These are phyloP conservation scores for Etheostoma cragini DNA, from an alignment of 2,113 vertebrate species.

Conservation along the genomic window DNA sequence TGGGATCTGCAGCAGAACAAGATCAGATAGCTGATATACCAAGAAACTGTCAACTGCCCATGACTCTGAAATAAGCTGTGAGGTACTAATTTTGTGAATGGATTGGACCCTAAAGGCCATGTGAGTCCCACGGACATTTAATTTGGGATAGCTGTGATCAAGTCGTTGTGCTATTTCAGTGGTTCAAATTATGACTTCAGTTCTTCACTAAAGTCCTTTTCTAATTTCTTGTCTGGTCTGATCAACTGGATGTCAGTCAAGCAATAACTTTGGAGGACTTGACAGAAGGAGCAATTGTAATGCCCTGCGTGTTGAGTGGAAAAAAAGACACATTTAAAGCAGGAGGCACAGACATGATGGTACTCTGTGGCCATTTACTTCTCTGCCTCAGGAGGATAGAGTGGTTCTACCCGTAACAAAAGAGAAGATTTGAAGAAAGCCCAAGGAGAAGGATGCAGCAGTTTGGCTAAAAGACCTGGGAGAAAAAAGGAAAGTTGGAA, in stretches of 20 bases:
- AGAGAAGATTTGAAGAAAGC: conserved; percentile 27
- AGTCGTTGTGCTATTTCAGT: conserved; percentile 27
- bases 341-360: conserved; percentile 61
- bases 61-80: conserved; percentile 52
- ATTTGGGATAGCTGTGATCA: conserved; percentile 37
- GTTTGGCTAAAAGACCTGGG: conserved; percentile 51
- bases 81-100: conserved; percentile 48
- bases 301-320: conserved; percentile 39
- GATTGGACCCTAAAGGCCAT: conserved; percentile 38
- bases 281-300: conserved; percentile 28
- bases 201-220: conserved; percentile 16
- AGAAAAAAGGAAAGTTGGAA: conserved; percentile 34
- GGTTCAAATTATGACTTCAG: conserved; percentile 35
- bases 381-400: conserved; percentile 62
- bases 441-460: conserved; percentile 65
- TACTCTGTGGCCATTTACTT: conserved; percentile 40
- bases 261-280: conserved; percentile 26
- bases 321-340: conserved; percentile 33
- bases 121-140: conserved; percentile 27
- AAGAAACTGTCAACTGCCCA: conserved; percentile 52
- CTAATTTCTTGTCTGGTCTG: conserved; percentile 30
- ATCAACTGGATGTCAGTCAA: conserved; percentile 38
- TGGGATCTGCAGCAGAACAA: conserved; percentile 78
- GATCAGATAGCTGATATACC: conserved; percentile 76
- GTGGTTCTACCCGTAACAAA: conserved; percentile 67